Evolutionary conservation across 2,113 vertebrate species (phyloP).

Genomic region (Craseonycteris thonglongyai): DNA sequence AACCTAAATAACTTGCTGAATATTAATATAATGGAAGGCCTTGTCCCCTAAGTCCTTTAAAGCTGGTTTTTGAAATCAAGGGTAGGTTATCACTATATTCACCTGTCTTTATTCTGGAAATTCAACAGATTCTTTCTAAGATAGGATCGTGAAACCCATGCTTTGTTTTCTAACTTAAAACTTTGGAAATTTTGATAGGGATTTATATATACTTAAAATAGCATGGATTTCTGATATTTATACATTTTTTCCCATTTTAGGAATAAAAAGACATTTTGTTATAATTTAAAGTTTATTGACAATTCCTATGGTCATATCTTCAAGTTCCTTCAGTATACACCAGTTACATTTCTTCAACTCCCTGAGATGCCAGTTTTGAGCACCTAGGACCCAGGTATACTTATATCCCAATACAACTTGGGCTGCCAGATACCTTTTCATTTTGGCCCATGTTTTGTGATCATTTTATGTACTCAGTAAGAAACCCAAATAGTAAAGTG

Average conservation of each 20-base stretch:
- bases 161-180: not conserved
- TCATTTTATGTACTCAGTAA: not conserved
- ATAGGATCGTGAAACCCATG: not conserved
- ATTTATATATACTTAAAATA: not conserved
- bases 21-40: not conserved
- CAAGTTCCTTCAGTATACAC: slow-evolving; percentile 19
- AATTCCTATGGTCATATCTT: slow-evolving; percentile 18
- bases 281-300: slow-evolving; percentile 32
- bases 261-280: not conserved
- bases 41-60: not conserved
- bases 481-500: not conserved
- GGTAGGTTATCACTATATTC: not conserved
- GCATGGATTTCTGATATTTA: not conserved
- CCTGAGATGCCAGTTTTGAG: slow-evolving; percentile 37
- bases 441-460: not conserved
- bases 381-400: slow-evolving; percentile 21
- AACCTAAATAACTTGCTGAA: not conserved
- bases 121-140: not conserved
- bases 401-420: not conserved
- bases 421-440: not conserved
- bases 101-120: not conserved
- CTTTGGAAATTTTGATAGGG: not conserved
- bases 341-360: slow-evolving; percentile 24
- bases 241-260: slow-evolving; percentile 30
- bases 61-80: not conserved